A percentile compares a stretch with the other conserved stretches of the same genome.
These are phyloP conservation scores for Eulacestoma nigropectus DNA, from an alignment of 2,113 vertebrate genomes.

Conservation along the genomic window DNA sequence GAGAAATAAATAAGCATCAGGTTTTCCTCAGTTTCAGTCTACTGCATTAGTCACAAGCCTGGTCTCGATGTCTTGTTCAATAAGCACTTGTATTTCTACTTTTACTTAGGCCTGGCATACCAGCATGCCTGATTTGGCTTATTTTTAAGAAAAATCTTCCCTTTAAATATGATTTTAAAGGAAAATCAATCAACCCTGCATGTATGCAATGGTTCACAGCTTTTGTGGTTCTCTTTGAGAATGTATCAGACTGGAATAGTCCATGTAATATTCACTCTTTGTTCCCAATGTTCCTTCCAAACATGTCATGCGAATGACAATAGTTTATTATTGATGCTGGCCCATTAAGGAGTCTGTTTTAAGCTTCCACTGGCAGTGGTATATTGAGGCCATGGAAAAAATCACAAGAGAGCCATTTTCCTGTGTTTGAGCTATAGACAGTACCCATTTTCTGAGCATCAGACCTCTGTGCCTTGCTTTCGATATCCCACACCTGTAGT, in stretches of 20 bases:
- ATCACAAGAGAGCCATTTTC: not conserved
- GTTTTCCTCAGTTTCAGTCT: not conserved
- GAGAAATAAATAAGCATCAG: not conserved
- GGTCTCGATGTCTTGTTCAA: not conserved
- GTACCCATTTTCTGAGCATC: not conserved
- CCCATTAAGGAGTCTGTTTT: slow-evolving; percentile 15
- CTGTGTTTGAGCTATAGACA: not conserved
- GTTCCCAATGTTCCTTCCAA: slow-evolving; percentile 5
- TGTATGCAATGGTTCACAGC: not conserved
- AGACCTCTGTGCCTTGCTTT: not conserved
- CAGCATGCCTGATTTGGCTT: not conserved
- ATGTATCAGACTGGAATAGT: not conserved
- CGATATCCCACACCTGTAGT: not conserved
- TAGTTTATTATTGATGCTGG: slow-evolving; percentile 5
- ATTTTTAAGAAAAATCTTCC: not conserved
- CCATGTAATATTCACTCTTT: not conserved
- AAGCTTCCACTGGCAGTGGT: not conserved
- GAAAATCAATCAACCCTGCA: not conserved
- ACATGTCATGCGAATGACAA: not conserved
- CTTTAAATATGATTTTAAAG: not conserved
- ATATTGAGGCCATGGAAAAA: not conserved
- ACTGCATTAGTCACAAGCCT: not conserved
- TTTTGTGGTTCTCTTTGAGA: not conserved
- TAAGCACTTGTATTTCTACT: not conserved
- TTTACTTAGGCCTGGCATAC: not conserved